These are phyloP conservation scores for Chaenodraco wilsoni DNA, from an alignment of 2,797 vertebrate species.

Conservation along the genomic window DNA sequence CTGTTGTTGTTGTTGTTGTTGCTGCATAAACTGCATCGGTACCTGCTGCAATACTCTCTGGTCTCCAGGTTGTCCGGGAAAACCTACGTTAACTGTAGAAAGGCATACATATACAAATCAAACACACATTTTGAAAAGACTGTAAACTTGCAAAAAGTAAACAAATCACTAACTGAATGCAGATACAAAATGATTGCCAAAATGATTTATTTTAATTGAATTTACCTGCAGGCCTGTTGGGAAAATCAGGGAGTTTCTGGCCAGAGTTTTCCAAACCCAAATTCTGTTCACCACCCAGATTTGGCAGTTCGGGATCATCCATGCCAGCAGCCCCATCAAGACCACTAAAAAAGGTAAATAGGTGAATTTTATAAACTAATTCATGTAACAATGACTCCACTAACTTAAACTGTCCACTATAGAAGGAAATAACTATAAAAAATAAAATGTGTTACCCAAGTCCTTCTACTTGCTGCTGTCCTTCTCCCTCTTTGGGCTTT, in stretches of 20 bases:
- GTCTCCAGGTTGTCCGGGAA: conserved; percentile 90
- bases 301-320: conserved; percentile 90
- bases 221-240: conserved; percentile 89
- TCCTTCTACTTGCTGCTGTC: conserved; percentile 86
- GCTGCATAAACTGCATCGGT: conserved; percentile 92
- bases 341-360: conserved; percentile 73
- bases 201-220: neutral
- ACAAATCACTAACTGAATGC: conserved; percentile 2
- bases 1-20: conserved; percentile 86
- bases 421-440: conserved; percentile 16
- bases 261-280: conserved; percentile 88
- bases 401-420: neutral
- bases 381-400: neutral
- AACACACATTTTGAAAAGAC: neutral
- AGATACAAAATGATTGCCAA: neutral
- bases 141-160: neutral
- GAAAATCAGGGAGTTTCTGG: conserved; percentile 91
- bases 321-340: conserved; percentile 88
- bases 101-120: neutral
- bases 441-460: conserved; percentile 85
- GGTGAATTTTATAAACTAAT: conserved; percentile 12
- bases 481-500: conserved; percentile 89
- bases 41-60: conserved; percentile 95
- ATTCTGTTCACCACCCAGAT: conserved; percentile 89
- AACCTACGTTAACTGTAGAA: conserved; percentile 80